phyloP scores from a whole-genome alignment of 2,888 invertebrate genomes.

The Tachina fera region DNA sequence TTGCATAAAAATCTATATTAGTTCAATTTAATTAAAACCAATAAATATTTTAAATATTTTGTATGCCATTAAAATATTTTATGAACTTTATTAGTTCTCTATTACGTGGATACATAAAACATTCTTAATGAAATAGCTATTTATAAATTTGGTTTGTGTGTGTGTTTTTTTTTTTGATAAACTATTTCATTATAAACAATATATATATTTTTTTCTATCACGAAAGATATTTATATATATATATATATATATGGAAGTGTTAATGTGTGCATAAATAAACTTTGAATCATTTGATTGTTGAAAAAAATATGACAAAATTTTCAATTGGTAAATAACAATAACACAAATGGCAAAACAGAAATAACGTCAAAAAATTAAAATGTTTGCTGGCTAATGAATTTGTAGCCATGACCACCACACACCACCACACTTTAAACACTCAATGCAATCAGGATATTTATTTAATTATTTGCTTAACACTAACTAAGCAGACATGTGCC shows the following conservation, averaged over 20 bases:
- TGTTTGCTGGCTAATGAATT: constrained; percentile 49
- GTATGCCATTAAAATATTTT: constrained; percentile 24
- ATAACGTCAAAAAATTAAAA: constrained; percentile 31
- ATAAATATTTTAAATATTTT: constrained; percentile 24
- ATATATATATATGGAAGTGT: neutral
- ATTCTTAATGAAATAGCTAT: constrained; percentile 25
- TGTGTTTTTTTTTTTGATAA: constrained; percentile 11
- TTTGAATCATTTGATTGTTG: constrained; percentile 46
- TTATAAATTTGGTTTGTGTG: constrained; percentile 6
- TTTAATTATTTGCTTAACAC: constrained; percentile 52
- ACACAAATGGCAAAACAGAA: constrained; percentile 11
- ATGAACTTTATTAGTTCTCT: constrained; percentile 17
- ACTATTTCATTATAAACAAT: neutral
- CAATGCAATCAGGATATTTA: constrained; percentile 58
- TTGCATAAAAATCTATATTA: neutral
- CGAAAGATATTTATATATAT: too few relatives aligned
- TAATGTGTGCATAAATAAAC: constrained; percentile 38
- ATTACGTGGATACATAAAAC: constrained; percentile 23
- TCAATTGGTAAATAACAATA: constrained; percentile 55
- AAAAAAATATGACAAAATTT: constrained; percentile 61
- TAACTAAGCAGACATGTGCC: constrained; percentile 49
- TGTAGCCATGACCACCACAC: constrained; percentile 29
- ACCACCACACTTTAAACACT: constrained; percentile 17
- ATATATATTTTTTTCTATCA: neutral
- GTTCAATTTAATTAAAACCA: neutral